phyloP scores from a whole-genome alignment of 2,888 invertebrate species.

The Lathronympha strigana region DNA sequence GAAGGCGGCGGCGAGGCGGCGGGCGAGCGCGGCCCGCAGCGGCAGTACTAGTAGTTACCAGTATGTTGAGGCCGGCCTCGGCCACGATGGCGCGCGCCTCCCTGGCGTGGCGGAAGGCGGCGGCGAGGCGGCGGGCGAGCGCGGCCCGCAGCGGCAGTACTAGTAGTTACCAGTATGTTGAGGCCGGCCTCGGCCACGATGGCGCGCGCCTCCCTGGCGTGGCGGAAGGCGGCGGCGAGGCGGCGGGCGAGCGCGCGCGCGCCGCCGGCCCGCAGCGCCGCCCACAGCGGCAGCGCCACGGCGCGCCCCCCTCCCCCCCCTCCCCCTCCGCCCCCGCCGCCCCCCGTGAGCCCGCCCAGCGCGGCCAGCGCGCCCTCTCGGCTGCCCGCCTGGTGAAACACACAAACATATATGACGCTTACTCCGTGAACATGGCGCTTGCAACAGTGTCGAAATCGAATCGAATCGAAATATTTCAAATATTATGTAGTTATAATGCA shows the following conservation, averaged over 20 bases:
- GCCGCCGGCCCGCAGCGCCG: slow-evolving; percentile 89
- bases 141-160: slow-evolving; percentile 87
- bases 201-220: slow-evolving; percentile 61
- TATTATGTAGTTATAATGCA: too few species aligned
- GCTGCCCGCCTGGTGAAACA: slow-evolving; percentile 63
- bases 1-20: too few species aligned
- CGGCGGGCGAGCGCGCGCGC: slow-evolving; percentile 88
- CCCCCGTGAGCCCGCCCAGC: slow-evolving; percentile 69
- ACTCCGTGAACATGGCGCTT: too few species aligned
- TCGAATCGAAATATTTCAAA: too few species aligned
- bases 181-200: slow-evolving; percentile 85
- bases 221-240: slow-evolving; percentile 88
- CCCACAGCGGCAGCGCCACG: slow-evolving; percentile 95
- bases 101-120: slow-evolving; percentile 84
- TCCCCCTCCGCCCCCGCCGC: slow-evolving; percentile 83
- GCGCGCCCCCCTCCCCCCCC: slow-evolving; percentile 87
- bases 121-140: slow-evolving; percentile 87
- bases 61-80: slow-evolving; percentile 75
- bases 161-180: slow-evolving; percentile 4
- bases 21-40: too few species aligned
- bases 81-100: slow-evolving; percentile 72
- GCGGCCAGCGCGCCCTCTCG: slow-evolving; percentile 78
- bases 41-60: too few species aligned
- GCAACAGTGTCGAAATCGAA: too few species aligned
- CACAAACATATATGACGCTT: not conserved